phyloP scores from a whole-genome alignment of 2,888 invertebrate species.

The Meliscaeva auricollis region DNA sequence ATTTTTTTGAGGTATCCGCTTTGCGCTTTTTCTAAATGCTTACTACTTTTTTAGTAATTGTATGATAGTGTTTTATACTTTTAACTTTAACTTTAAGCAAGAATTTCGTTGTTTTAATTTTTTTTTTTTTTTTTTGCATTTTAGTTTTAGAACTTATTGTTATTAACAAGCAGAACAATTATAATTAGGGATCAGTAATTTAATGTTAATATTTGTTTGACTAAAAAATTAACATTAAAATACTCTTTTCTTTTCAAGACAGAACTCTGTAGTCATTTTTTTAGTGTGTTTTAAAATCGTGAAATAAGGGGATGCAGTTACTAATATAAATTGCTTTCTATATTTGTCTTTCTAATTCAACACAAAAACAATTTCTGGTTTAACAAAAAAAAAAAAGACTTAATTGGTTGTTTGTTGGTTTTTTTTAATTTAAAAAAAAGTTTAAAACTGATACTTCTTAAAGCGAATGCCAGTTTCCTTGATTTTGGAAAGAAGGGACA shows the following conservation, averaged over 20 bases:
- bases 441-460: no score
- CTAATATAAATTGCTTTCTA: conserved; percentile 28
- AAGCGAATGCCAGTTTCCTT: no score
- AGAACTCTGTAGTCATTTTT: conserved; percentile 60
- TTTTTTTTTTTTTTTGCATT: conserved; percentile 19
- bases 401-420: conserved; percentile 53
- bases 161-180: conserved; percentile 53
- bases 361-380: conserved; percentile 30
- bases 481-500: no score
- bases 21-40: conserved; percentile 39
- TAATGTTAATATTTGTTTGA: conserved; percentile 30
- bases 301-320: conserved; percentile 47
- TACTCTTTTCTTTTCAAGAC: conserved; percentile 52
- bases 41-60: conserved; percentile 45
- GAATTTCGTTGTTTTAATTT: conserved; percentile 12
- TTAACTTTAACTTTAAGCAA: conserved; percentile 1
- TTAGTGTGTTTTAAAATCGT: not conserved
- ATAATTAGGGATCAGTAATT: conserved; percentile 26
- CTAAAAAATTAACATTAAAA: conserved; percentile 20
- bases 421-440: not conserved
- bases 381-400: conserved; percentile 29
- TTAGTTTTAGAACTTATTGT: conserved; percentile 13
- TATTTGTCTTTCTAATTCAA: conserved; percentile 19
- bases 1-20: conserved; percentile 12
- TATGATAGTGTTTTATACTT: conserved; percentile 21